Evolutionary conservation across 2,888 invertebrate species (phyloP).

Genomic region (Dichetophora obliterata): DNA sequence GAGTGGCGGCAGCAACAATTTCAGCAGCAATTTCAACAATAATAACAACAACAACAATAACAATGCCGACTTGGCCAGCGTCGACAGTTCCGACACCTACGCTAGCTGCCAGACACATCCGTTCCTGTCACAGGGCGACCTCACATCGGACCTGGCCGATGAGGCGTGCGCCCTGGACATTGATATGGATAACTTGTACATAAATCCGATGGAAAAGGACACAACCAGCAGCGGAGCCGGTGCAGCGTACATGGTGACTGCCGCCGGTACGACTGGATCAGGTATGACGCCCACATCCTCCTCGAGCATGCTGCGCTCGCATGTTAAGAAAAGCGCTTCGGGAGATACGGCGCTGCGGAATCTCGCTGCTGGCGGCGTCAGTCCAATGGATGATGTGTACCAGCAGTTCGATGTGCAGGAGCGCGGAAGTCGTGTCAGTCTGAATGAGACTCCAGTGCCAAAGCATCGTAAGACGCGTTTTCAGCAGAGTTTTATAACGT

Average conservation of each 20-base stretch:
- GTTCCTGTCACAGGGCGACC: constrained; percentile 87
- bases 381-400: constrained; percentile 74
- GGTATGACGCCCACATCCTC: constrained; percentile 54
- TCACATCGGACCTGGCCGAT: constrained; percentile 73
- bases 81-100: constrained; percentile 91
- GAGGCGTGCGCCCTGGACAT: constrained; percentile 68
- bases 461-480: constrained; percentile 89
- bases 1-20: constrained; percentile 55
- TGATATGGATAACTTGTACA: constrained; percentile 87
- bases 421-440: constrained; percentile 72
- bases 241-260: constrained; percentile 43
- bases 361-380: constrained; percentile 71
- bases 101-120: constrained; percentile 97
- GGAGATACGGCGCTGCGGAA: constrained; percentile 82
- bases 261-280: constrained; percentile 47
- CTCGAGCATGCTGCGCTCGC: constrained; percentile 71
- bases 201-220: constrained; percentile 85
- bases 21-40: constrained; percentile 62
- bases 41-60: constrained; percentile 69
- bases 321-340: constrained; percentile 84
- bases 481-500: constrained; percentile 77
- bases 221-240: constrained; percentile 49
- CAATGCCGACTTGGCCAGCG: constrained; percentile 73
- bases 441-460: constrained; percentile 78
- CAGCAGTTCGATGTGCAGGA: constrained; percentile 72